Evolutionary conservation across 2,797 vertebrate species (phyloP), one percentile per base, ranked within the genome.

Genomic region (Numenius phaeopus): DNA sequence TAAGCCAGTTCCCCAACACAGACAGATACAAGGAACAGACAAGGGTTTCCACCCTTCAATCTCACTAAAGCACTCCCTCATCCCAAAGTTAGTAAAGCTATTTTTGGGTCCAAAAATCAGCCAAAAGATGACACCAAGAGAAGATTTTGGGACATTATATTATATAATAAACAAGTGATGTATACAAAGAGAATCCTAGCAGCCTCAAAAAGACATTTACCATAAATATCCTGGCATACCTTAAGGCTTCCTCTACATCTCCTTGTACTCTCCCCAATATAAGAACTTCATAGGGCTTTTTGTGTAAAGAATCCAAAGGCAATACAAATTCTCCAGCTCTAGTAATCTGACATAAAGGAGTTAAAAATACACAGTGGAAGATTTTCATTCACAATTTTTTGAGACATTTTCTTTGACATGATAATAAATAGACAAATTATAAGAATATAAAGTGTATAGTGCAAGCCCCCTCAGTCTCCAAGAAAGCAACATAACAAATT

Each of bases 251-350:
- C 71, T 97, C 77, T 61, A 50, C 21, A 34, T 91, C 86, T 85
- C 89, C 79, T 69, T 85, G 93, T 75, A 98, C 96, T 97, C 98
- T 98, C 54, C 99, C 99, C 89, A 99, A 29, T 44, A 99, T 94
- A 93, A 99, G 97, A 86, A 98, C 98, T 97, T 99, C 99, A 81
- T 99, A 99, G 1, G 99, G 99, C 70, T 99, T 99, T 98, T 99
- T 99, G 98, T 99, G 99, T 58, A 97, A 95, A 9, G 99, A 99
- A 97, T 99, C 99, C 77, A 99, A 98, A 10, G 99, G 99, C 92
- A 99, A 99, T 61, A 99, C 99, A 97, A 99, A 99, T 89, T 99
- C 98, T 92, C 99, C 99, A 72, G 98, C 98, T 86, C 69, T 98
- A 81, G 99, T 99, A 89, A 99, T 98, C 99, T 99, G 83, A 93